Conservation (phyloP, 1,140 invertebrate genomes). For the Elymnias hypermnestra region DNA sequence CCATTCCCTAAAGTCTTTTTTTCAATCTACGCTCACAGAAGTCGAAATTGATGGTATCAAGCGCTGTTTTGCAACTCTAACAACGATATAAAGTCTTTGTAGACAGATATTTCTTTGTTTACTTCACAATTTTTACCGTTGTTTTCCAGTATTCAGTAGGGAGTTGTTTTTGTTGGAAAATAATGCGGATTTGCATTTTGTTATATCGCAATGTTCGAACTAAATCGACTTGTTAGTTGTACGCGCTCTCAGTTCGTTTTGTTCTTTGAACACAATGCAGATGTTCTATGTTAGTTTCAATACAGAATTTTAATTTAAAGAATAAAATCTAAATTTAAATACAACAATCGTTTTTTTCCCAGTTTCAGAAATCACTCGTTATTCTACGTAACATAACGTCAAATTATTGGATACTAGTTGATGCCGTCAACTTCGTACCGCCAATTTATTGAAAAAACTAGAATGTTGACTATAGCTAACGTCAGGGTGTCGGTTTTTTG, state of each 20-base stretch:
- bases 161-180: neutral
- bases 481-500: too few relatives aligned
- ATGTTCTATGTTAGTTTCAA: neutral
- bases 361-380: too few relatives aligned
- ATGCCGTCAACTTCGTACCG: too few relatives aligned
- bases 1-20: too few relatives aligned
- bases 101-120: neutral
- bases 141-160: neutral
- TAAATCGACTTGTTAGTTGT: constrained; percentile 7
- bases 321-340: too few relatives aligned
- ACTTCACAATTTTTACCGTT: neutral
- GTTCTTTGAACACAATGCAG: neutral
- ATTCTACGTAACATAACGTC: too few relatives aligned
- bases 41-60: neutral
- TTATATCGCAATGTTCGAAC: constrained; percentile 3
- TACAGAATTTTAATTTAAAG: too few relatives aligned
- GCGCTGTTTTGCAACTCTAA: neutral
- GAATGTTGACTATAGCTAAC: too few relatives aligned
- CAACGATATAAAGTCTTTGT: neutral
- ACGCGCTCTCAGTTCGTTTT: constrained; percentile 1
- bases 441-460: too few relatives aligned
- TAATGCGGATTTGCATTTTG: constrained; percentile 6
- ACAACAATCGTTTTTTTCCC: too few relatives aligned
- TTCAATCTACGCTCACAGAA: too few relatives aligned
- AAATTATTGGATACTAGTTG: too few relatives aligned